Percentiles rank a stretch among this genome's conserved stretches.
Evolutionary conservation across 1,140 invertebrate species (phyloP).

Genomic region (Tetragnatha versicolor): DNA sequence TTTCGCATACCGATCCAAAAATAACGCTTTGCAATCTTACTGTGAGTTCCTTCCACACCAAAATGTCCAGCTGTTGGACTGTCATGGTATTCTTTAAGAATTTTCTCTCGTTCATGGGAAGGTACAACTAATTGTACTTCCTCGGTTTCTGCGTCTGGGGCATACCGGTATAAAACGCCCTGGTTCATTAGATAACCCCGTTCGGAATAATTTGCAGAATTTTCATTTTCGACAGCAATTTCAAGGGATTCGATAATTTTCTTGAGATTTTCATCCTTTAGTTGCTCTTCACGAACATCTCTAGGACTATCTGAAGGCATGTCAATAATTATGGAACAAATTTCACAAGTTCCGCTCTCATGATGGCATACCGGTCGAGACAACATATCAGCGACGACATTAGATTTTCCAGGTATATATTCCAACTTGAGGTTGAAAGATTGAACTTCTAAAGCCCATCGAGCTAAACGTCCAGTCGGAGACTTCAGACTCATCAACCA

Average conservation of each 20-base stretch:
- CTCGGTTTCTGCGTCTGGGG: neutral
- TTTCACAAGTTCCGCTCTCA: neutral
- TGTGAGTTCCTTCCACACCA: neutral
- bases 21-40: constrained; percentile 11
- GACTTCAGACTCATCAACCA: neutral
- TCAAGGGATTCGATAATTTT: neutral
- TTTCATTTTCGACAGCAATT: neutral
- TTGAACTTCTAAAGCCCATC: neutral
- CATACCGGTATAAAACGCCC: neutral
- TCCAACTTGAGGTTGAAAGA: neutral
- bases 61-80: constrained; percentile 32
- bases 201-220: neutral
- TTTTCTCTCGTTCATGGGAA: neutral
- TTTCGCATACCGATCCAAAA: constrained; percentile 24
- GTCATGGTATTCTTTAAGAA: constrained; percentile 14
- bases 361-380: neutral
- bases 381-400: neutral
- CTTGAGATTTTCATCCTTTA: neutral
- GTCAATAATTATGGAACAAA: neutral
- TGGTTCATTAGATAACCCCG: neutral
- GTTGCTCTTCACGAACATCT: neutral
- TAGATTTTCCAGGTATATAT: neutral
- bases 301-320: neutral
- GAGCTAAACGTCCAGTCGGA: constrained; percentile 3
- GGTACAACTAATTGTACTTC: neutral